Percentiles rank a stretch among this genome's conserved stretches.
These are phyloP conservation scores for Phrynocephalus vlangalii DNA, from an alignment of 2,797 vertebrate genomes.

Conservation along the genomic window DNA sequence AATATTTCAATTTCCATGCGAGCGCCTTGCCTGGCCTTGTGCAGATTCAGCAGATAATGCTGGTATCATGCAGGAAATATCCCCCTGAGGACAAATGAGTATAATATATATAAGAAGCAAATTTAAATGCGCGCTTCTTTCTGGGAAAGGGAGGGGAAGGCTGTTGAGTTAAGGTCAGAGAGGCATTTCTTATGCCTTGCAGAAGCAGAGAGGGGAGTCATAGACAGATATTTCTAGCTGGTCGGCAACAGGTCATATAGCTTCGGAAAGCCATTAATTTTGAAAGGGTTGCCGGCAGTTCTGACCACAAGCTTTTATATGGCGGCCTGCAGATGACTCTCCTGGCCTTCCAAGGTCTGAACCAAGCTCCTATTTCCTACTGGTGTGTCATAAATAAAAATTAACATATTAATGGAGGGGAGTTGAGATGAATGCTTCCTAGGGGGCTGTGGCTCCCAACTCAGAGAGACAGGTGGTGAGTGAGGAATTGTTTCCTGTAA, in stretches of 20 bases:
- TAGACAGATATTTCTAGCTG: not conserved
- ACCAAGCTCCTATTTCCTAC: conserved; percentile 11
- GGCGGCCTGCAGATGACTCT: not conserved
- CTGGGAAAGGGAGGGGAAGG: not conserved
- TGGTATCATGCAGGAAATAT: conserved; percentile 24
- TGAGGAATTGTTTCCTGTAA: conserved; percentile 30
- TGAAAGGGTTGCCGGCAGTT: conserved; percentile 8
- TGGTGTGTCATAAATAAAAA: conserved; percentile 27
- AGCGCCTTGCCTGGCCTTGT: not conserved
- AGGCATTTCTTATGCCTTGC: conserved; percentile 24
- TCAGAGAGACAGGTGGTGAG: not conserved
- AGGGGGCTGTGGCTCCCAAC: not conserved
- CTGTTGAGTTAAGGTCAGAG: conserved; percentile 8
- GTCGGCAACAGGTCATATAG: conserved; percentile 31
- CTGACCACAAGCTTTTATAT: conserved; percentile 30
- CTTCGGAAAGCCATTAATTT: not conserved
- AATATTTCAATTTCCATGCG: conserved; percentile 40
- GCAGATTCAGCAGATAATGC: conserved; percentile 40
- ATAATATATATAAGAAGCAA: conserved; percentile 36
- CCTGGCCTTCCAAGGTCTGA: not conserved
- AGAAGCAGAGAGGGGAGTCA: not conserved
- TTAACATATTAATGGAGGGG: conserved; percentile 34
- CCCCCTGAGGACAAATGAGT: conserved; percentile 20
- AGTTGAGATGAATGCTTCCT: conserved; percentile 25
- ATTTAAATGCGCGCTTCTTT: conserved; percentile 31